Base-by-base conservation (phyloP, 2,113 vertebrate species). In the Brevimyrus niger region DNA sequence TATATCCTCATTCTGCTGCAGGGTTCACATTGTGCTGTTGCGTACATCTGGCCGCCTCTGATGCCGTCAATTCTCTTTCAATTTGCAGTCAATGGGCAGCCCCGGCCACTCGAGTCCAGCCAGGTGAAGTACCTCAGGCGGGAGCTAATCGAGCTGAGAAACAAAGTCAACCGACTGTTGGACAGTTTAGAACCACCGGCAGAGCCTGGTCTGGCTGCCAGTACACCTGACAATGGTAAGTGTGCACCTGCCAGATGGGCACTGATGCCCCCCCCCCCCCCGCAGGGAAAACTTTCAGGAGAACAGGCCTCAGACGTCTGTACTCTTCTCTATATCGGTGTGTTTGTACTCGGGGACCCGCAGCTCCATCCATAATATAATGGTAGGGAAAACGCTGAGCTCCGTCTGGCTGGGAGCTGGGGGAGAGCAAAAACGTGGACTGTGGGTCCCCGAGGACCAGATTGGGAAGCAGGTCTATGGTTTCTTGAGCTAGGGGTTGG, bases 111-210 rank as follows among this genome's bases (percentile, higher is more conserved):
- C 94, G 98, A 99, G 94, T 99, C 98, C 47, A 99, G 97, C 95
- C 98, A 99, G 93, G 98, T 99, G 92, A 99, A 99, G 92, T 97
- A 99, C 90, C 96, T 99, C 90, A 98, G 98, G 89, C 96, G 97
- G 93, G 98, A 99, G 95, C 96, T 99, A 92, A 98, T 99, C 93
- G 98, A 99, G 94, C 97, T 99, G 93, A 96, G 98, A 92, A 99
- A 99, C 94, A 99, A 99, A 97, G 98, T 99, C 89, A 99, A 99
- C 95, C 97, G 96, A 87, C 96, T 99, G 87, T 93, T 99, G 94
- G 98, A 99, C 92, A 97, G 96, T 93, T 95, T 99, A 94, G 98
- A 99, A 87, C 98, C 98, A 11, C 97, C 98, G 51, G 94, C 94
- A 91, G 98, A 99, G 87, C 96, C 97, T 38, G 97, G 96, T 5